These are phyloP conservation scores for Oscheius sp. DNA, from an alignment of 1,140 invertebrate genomes.

Conservation along the genomic window DNA sequence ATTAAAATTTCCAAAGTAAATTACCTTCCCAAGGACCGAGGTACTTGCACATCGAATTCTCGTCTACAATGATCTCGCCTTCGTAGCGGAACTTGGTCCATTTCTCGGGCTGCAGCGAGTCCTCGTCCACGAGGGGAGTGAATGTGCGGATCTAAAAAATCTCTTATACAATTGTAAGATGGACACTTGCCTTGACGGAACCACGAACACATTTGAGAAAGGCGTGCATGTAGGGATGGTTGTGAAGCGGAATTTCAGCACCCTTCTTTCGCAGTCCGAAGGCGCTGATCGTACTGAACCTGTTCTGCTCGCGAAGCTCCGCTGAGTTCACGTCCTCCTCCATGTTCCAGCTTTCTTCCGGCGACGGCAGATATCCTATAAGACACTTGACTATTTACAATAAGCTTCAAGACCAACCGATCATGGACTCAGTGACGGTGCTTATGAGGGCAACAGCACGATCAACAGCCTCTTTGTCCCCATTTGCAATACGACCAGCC, in stretches of 20 bases:
- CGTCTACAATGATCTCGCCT: neutral
- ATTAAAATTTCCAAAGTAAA: neutral
- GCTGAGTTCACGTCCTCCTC: too few species aligned
- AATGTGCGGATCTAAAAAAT: neutral
- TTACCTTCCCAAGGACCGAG: slow-evolving; percentile 10
- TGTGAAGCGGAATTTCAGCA: slow-evolving; percentile 41
- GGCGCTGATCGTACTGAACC: too few species aligned
- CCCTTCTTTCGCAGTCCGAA: slow-evolving; percentile 44
- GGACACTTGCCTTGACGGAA: neutral
- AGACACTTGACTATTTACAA: too few species aligned
- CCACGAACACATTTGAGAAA: slow-evolving; percentile 41
- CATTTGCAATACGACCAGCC: too few species aligned
- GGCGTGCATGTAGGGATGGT: slow-evolving; percentile 46
- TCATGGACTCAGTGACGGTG: too few species aligned
- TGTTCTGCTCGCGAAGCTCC: too few species aligned
- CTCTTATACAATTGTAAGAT: neutral
- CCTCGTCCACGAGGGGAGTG: neutral
- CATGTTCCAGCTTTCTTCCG: too few species aligned
- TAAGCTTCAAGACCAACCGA: too few species aligned
- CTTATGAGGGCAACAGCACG: too few species aligned
- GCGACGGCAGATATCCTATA: too few species aligned
- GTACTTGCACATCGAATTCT: slow-evolving; percentile 37
- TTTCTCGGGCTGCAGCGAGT: neutral
- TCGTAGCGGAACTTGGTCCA: neutral
- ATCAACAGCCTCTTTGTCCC: too few species aligned